Evolutionary conservation across 2,888 invertebrate species (phyloP).

Genomic region (Thelaira solivaga): DNA sequence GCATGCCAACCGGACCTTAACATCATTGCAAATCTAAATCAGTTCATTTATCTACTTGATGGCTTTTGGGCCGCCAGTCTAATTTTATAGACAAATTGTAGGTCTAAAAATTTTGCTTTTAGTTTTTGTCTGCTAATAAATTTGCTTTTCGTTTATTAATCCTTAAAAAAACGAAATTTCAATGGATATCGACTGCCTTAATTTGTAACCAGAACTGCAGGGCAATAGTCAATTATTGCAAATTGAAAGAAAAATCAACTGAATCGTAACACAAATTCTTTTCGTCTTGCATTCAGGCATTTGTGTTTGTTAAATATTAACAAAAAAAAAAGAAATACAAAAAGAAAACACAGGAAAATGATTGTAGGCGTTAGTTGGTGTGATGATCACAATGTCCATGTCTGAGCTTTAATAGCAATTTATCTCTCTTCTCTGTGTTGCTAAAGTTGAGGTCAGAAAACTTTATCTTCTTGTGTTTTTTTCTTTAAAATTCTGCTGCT

Average conservation of each 20-base stretch:
- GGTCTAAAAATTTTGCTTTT: too few species aligned
- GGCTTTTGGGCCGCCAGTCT: too few species aligned
- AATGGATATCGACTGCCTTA: too few species aligned
- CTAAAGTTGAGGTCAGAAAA: constrained; percentile 52
- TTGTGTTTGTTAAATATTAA: constrained; percentile 37
- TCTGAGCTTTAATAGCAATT: constrained; percentile 5
- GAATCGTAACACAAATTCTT: not conserved
- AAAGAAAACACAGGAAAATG: too few species aligned
- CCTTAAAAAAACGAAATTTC: too few species aligned
- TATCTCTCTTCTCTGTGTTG: not conserved
- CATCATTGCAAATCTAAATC: too few species aligned
- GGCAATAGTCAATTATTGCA: constrained; percentile 26
- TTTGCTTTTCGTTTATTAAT: too few species aligned
- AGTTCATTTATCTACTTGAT: too few species aligned
- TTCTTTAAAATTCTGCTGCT: not conserved
- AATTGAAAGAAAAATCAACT: not conserved
- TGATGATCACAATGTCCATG: constrained; percentile 4
- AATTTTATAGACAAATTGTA: too few species aligned
- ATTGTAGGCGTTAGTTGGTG: constrained; percentile 23
- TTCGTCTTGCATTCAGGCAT: not conserved
- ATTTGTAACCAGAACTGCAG: not conserved
- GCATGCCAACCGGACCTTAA: too few species aligned
- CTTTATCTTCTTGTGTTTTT: constrained; percentile 34
- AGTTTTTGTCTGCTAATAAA: too few species aligned
- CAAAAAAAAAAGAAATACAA: not conserved